Conservation (phyloP, 2,888 invertebrate species). For the Phorcus lineatus region DNA sequence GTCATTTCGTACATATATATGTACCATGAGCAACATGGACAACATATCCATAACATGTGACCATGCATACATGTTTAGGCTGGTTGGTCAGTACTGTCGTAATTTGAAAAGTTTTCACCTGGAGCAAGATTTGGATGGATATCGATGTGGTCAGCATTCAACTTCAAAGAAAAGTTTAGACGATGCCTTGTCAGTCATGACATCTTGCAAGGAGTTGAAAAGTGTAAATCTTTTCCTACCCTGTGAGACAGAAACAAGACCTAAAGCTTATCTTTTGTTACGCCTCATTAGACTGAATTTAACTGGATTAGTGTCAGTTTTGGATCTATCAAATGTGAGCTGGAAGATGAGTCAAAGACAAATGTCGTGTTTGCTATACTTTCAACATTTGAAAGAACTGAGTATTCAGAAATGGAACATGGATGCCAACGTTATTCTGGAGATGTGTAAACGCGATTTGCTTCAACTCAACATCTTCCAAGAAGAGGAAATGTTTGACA, state of each 20-base stretch:
- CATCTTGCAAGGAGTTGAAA: not conserved
- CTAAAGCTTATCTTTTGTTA: not conserved
- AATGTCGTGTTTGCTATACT: not conserved
- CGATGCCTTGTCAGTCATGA: not conserved
- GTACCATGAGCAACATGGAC: not conserved
- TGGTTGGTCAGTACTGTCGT: not conserved
- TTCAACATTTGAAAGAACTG: not conserved
- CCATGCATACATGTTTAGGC: not conserved
- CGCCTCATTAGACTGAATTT: not conserved
- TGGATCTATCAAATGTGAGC: not conserved
- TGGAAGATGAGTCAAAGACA: conserved; percentile 4
- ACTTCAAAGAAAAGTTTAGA: not conserved
- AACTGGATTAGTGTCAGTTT: not conserved
- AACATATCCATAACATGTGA: not conserved
- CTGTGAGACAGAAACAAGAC: not conserved
- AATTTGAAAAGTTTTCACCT: not conserved
- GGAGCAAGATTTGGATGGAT: not conserved
- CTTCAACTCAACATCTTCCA: not conserved
- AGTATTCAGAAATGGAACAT: not conserved
- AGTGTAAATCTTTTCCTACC: not conserved
- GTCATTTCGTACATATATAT: not conserved
- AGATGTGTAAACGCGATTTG: not conserved
- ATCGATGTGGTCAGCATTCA: not conserved
- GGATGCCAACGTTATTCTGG: not conserved
- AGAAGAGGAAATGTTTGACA: not conserved